Percentiles rank a stretch among this genome's conserved stretches.
Evolutionary conservation across 30 jellyfish, hydroid and myxozoan genomes (phyloP).

Genomic region (Aurelia aurita complex sp. Pacific): DNA sequence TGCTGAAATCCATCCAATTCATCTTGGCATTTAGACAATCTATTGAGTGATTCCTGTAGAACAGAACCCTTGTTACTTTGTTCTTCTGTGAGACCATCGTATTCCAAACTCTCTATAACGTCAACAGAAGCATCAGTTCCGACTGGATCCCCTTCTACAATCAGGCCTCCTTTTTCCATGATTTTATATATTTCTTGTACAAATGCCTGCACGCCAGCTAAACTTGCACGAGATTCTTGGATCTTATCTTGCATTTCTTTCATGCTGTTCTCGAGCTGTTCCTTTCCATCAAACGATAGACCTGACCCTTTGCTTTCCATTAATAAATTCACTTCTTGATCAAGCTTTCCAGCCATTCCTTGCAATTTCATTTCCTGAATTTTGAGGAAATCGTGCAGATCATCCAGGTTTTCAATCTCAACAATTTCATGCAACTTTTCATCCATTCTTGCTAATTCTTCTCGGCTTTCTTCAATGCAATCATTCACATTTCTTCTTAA

Average conservation of each 20-base stretch:
- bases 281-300: not conserved
- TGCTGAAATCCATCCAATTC: not conserved
- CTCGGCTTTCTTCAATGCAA: not conserved
- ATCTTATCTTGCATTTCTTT: not conserved
- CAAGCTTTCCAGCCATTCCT: constrained; percentile 9
- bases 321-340: not conserved
- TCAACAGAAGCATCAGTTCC: not conserved
- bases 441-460: not conserved
- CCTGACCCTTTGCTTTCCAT: not conserved
- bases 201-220: constrained; percentile 1
- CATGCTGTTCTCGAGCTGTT: not conserved
- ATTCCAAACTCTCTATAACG: not conserved
- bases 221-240: not conserved
- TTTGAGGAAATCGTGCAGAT: constrained; percentile 25
- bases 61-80: not conserved
- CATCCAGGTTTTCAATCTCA: constrained; percentile 8
- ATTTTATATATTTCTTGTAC: not conserved
- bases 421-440: constrained; percentile 3
- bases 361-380: constrained; percentile 15
- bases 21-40: constrained; percentile 2
- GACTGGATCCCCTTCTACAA: not conserved
- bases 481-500: not conserved
- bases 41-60: not conserved
- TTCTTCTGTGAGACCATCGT: not conserved
- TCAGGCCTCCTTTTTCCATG: not conserved